These are phyloP conservation scores for Drosophila prolongata DNA, from an alignment of 2,888 invertebrate genomes.

Conservation along the genomic window DNA sequence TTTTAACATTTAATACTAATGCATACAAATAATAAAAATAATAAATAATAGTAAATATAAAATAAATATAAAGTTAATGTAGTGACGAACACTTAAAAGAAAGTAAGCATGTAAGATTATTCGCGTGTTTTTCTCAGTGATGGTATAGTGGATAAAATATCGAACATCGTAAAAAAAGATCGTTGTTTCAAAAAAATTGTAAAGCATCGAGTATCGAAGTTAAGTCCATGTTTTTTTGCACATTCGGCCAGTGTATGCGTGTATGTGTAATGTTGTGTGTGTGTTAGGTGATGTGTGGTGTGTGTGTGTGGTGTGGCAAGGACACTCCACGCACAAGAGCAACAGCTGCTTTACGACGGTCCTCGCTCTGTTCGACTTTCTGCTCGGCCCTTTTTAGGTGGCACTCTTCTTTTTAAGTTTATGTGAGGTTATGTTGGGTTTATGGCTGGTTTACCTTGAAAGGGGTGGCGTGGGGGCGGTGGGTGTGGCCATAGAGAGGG, in stretches of 20 bases:
- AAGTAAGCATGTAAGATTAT: no score
- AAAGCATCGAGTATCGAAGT: no score
- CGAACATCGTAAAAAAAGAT: no score
- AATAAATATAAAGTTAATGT: no score
- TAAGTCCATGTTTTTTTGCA: no score
- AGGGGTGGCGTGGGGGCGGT: neutral
- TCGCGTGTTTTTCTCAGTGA: no score
- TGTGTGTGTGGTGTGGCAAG: conserved; percentile 21
- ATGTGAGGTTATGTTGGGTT: conserved; percentile 55
- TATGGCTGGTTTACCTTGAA: conserved; percentile 42
- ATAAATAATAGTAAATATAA: no score
- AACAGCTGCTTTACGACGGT: conserved; percentile 60
- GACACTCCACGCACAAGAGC: conserved; percentile 59
- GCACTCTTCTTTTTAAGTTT: conserved; percentile 57
- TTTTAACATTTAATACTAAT: no score
- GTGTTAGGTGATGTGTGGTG: neutral
- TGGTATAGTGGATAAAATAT: no score
- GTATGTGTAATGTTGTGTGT: neutral
- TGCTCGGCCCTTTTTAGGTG: conserved; percentile 59
- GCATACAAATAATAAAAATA: no score
- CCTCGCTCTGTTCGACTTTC: conserved; percentile 27
- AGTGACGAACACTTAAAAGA: no score
- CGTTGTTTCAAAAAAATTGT: no score
- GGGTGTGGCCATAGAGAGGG: neutral
- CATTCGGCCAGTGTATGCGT: neutral